Base-by-base conservation (phyloP, 2,797 vertebrate species). In the Cuniculus paca region DNA sequence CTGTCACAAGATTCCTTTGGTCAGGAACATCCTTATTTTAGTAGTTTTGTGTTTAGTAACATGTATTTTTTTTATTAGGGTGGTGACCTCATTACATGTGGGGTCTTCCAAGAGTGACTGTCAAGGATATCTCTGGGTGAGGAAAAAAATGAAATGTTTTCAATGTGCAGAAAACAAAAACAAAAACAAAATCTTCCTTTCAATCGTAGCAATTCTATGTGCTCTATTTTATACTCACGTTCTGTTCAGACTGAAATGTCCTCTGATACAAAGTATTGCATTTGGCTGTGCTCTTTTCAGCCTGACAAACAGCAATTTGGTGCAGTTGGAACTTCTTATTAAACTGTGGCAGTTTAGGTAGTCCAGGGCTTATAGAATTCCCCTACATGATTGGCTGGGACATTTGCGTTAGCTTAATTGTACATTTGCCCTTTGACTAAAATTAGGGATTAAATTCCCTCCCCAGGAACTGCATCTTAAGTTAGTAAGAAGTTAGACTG, bases 341-440 rank as follows among this genome's bases (percentile, higher is more conserved):
- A 95, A 94, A 52, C 92, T 31, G 12, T 88, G 50, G 79, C 45
- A 39, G 26, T 19, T 95, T 97, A 92, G 94, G 90, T 88, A 97
- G 34, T 63, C 28, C 88, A 91, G 75, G 88, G 54, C n/a, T 94
- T 4, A 80, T 88, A 88, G 2, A 94, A 96, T 93, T 97, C 61
- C 39, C 70, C 45, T 80, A 84, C 94, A 92, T 88, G 82, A 95
- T 70, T 96, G 96, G 95, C 91, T 93, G 91, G 89, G n/a, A 31
- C 88, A 68, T 61, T 97, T 97, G 86, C 54, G 86, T 82, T 97
- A 42, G 50, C 48, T 96, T 94, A 97, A 95, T 50, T 97, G 96
- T 77, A 80, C 78, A 95, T 89, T 96, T 97, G 83, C 81, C 92
- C 97, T 98, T 97, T 97, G 87, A 95, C 91, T 96, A 97, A 97